Conservation (phyloP, 2,797 vertebrate genomes). For the Amblyraja radiata region DNA sequence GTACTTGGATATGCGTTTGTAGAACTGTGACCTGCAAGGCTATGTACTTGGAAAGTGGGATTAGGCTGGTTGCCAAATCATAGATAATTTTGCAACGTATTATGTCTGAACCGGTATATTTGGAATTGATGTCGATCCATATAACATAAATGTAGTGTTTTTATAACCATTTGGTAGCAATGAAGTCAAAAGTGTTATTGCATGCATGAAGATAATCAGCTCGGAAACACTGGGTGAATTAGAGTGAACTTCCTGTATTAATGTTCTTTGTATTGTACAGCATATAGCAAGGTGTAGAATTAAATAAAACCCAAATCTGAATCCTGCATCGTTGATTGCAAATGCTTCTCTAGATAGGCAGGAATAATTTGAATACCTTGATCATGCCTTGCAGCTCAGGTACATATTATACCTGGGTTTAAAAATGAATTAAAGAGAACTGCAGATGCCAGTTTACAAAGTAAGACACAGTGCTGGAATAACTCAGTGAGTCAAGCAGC, state of each 20-base stretch:
- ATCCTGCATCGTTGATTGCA: background rate
- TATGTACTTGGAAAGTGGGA: too few species aligned
- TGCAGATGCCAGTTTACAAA: too few species aligned
- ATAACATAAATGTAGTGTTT: background rate
- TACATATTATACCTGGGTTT: background rate
- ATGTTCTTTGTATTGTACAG: background rate
- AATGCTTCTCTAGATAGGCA: background rate
- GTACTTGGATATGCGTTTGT: too few species aligned
- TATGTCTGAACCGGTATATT: background rate
- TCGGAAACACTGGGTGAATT: background rate
- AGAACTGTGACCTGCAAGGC: too few species aligned
- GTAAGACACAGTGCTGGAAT: too few species aligned
- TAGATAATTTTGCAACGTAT: background rate
- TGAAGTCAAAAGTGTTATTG: background rate
- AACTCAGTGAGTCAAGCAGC: too few species aligned
- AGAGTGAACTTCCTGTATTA: background rate
- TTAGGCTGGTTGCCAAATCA: background rate
- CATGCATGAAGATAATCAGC: background rate
- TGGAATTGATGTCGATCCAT: background rate
- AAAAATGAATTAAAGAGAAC: too few species aligned
- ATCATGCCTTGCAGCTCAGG: background rate
- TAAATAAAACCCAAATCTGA: background rate
- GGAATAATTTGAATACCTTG: background rate
- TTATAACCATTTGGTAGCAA: background rate
- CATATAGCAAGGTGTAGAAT: background rate